Evolutionary conservation across 2,113 vertebrate species (phyloP), one percentile per base, ranked within the genome.

Genomic region (Scophthalmus maximus): DNA sequence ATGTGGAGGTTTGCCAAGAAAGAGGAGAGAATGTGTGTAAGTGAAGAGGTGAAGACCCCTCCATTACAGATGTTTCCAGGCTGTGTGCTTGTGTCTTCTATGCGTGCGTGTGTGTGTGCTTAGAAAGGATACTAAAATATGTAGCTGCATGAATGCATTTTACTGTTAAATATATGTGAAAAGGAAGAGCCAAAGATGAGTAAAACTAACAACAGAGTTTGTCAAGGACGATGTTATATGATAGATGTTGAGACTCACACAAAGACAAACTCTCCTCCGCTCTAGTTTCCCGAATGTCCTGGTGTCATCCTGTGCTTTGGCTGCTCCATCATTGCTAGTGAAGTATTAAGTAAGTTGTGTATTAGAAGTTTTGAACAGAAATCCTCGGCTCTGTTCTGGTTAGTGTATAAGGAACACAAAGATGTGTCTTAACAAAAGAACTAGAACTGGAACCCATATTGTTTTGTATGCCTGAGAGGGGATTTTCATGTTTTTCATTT

Each of bases 61-160:
- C 34, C 62, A 80, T 77, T 84, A 66, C 26, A 8, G n/a, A 46
- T 12, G 20, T 32, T 82, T 38, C 3, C 29, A 42, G 38, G n/a
- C n/a, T n/a, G n/a, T n/a, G n/a, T n/a, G n/a, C n/a, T n/a, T n/a
- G n/a, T n/a, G n/a, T n/a, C n/a, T n/a, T n/a, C n/a, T 55, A 26
- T 32, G 2, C 49, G 26, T 34, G 46, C 30, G 9, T 38, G 25
- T 62, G 32, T 42, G 9, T 20, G 30, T 5, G 30, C 30, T 27
- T 29, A 18, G 30, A 11, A 46, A 1, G 12, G 6, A 5, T 52
- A n/a, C 40, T 12, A 36, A 47, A 25, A 12, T 26, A 12, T 40
- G 22, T 40, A 61, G 8, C 22, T 62, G 36, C 11, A 4, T 30
- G 9, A 12, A n/a, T n/a, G n/a, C n/a, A n/a, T n/a, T n/a, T n/a